Evolutionary conservation across 2,888 invertebrate species (phyloP), one percentile per base, ranked within the genome.

Genomic region (Prostheceraeus crozeri): DNA sequence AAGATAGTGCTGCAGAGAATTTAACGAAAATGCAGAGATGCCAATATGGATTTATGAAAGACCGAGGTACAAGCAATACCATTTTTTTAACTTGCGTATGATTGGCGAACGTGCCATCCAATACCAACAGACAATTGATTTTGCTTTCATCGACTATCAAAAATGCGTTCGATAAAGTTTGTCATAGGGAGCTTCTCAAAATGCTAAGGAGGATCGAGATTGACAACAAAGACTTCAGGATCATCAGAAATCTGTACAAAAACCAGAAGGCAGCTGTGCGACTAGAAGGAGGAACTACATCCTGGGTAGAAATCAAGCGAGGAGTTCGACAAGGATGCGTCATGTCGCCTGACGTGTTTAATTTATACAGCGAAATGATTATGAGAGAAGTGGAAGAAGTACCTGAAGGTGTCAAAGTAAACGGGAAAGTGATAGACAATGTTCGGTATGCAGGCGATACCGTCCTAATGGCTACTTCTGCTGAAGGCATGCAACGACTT

Each of bases 31-130:
- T 28, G 11, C 48, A 48, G 25, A 3, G 28, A 48, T 48, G 48
- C 25, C 48, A 23, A 48, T 48, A 48, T 48, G 23, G 48, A 48
- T 48, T 48, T 48, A 48, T n/a, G 28, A 48, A 48, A 30, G 23
- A 40, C 23, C 16, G 19, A 23, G n/a, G 40, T 23, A 40, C 40
- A 28, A 48, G 48, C 25, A 30, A 48, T 30, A 30, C 48, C 25
- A 48, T 48, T 48, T n/a, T n/a, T 48, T 48, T 48, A 48, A 48
- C 14, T 30, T 48, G 48, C 8, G 48, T 10, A 48, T 48, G 48
- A 28, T 48, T 25, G 25, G 48, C 21, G 48, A 48, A 30, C 25
- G 48, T 28, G 48, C 23, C 28, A 48, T 48, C 4, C 8, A 25
- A 28, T 28, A 25, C 48, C 25, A 48, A 48, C 25, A 48, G 16